Evolutionary conservation across 2,888 invertebrate genomes (phyloP).

Genomic region (Chymomyza caudatula): DNA sequence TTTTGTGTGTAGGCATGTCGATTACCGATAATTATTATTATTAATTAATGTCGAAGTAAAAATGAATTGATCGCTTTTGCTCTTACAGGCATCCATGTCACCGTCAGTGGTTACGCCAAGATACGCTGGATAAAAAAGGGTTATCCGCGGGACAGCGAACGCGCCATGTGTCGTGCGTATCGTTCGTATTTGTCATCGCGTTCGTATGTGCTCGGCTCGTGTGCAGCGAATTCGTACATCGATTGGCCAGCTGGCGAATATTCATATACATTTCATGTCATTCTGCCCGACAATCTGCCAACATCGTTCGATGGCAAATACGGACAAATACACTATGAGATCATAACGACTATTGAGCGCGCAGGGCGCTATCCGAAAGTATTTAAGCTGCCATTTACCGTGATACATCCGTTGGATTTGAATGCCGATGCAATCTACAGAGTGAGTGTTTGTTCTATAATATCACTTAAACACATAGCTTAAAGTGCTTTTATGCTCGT

Average conservation of each 20-base stretch:
- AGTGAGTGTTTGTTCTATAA: conserved; percentile 78
- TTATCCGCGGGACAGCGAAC: conserved; percentile 77
- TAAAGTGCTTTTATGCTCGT: neutral
- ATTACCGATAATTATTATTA: too few relatives aligned
- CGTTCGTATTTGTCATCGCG: conserved; percentile 77
- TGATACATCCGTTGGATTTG: conserved; percentile 88
- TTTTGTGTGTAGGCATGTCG: too few relatives aligned
- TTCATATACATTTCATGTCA: conserved; percentile 88
- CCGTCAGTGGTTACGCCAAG: conserved; percentile 77
- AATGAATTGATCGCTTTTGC: too few relatives aligned
- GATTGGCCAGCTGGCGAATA: conserved; percentile 84
- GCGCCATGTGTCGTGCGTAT: conserved; percentile 77
- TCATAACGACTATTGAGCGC: conserved; percentile 88
- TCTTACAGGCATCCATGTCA: conserved; percentile 78
- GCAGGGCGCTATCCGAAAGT: conserved; percentile 92
- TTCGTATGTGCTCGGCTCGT: conserved; percentile 75
- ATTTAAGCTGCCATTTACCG: conserved; percentile 87
- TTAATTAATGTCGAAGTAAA: too few relatives aligned
- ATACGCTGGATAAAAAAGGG: conserved; percentile 78
- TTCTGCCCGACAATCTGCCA: conserved; percentile 82
- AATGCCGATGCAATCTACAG: conserved; percentile 85
- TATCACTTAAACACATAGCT: neutral
- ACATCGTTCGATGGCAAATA: conserved; percentile 88
- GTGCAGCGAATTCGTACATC: conserved; percentile 80
- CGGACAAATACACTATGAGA: conserved; percentile 88